These are phyloP conservation scores for Hycleus phaleratus DNA, from an alignment of 1,140 invertebrate species.

Conservation along the genomic window DNA sequence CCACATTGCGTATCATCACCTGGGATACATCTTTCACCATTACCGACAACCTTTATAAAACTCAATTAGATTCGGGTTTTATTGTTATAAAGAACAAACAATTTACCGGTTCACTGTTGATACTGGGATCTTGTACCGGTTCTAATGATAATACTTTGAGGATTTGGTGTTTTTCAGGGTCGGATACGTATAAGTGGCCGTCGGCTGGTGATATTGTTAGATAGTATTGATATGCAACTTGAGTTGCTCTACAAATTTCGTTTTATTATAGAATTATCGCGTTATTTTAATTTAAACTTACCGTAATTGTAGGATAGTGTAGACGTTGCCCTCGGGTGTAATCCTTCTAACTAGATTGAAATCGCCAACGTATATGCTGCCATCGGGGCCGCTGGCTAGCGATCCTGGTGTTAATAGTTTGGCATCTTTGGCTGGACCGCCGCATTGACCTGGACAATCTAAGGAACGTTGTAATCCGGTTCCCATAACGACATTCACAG, in stretches of 20 bases:
- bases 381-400: conserved; percentile 88
- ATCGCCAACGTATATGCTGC: conserved; percentile 93
- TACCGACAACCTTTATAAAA: conserved; percentile 67
- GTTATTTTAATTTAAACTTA: conserved; percentile 40
- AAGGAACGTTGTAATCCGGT: conserved; percentile 79
- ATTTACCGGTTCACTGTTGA: conserved; percentile 69
- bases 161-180: conserved; percentile 86
- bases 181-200: conserved; percentile 92
- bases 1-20: conserved; percentile 86
- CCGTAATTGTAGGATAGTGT: conserved; percentile 88
- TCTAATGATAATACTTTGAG: conserved; percentile 65
- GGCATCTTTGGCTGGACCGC: conserved; percentile 78
- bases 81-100: neutral
- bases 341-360: conserved; percentile 92
- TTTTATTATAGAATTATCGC: neutral
- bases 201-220: conserved; percentile 91
- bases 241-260: conserved; percentile 63
- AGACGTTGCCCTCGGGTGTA: conserved; percentile 83
- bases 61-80: neutral
- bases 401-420: conserved; percentile 86
- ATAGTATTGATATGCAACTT: conserved; percentile 92
- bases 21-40: conserved; percentile 91
- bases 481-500: conserved; percentile 88
- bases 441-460: conserved; percentile 70
- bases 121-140: conserved; percentile 69